These are phyloP conservation scores for Aplodontia rufa DNA, from an alignment of 2,113 vertebrate species.

Conservation along the genomic window DNA sequence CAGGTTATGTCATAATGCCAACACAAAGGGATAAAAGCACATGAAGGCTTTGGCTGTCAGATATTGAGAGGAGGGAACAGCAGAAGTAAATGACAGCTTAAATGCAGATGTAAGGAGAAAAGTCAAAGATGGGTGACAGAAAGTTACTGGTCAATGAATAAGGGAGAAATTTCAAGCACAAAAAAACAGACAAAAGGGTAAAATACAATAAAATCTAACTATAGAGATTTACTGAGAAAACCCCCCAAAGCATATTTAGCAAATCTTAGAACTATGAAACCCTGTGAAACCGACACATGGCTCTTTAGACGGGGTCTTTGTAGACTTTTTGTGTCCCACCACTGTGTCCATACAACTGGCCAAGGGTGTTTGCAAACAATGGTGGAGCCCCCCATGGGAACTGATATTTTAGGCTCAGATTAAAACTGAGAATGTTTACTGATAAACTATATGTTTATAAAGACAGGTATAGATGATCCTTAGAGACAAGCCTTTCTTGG, in stretches of 20 bases:
- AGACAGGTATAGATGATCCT: neutral
- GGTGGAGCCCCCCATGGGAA: conserved; percentile 43
- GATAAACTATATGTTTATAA: neutral
- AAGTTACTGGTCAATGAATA: conserved; percentile 91
- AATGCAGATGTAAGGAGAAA: conserved; percentile 90
- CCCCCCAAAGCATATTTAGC: conserved; percentile 89
- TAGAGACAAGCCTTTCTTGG: neutral
- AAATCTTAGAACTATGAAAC: conserved; percentile 88
- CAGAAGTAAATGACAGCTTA: conserved; percentile 90
- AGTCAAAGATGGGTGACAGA: conserved; percentile 92
- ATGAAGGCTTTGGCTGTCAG: conserved; percentile 89
- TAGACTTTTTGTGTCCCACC: conserved; percentile 73
- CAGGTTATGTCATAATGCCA: conserved; percentile 93
- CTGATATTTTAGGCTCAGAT: conserved; percentile 16
- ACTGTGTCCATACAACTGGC: conserved; percentile 75
- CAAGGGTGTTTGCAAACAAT: conserved; percentile 78
- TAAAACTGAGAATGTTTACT: conserved; percentile 29
- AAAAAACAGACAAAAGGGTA: conserved; percentile 90
- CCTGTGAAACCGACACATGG: conserved; percentile 88
- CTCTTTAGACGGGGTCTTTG: conserved; percentile 82
- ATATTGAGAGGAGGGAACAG: conserved; percentile 84
- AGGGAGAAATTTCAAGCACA: conserved; percentile 86
- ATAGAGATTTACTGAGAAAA: conserved; percentile 92
- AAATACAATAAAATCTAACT: conserved; percentile 90
- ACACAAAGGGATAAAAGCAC: conserved; percentile 90